These are phyloP conservation scores for Nasonia oneida DNA, from an alignment of 2,888 invertebrate genomes.

Conservation along the genomic window DNA sequence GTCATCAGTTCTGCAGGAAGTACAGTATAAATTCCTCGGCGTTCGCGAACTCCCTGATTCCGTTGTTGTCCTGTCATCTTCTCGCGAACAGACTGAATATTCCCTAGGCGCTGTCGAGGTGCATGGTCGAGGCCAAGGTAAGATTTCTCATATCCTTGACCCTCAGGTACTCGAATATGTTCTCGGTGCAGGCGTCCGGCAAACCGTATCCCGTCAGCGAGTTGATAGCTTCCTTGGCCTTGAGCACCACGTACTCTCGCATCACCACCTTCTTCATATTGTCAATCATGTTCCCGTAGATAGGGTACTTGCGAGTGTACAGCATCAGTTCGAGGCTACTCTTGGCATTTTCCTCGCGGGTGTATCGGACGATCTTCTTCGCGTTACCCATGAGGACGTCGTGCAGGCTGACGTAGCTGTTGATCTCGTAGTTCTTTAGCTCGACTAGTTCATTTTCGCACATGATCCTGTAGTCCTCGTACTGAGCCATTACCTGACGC, in stretches of 20 bases:
- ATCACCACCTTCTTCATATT: not conserved
- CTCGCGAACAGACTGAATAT: not conserved
- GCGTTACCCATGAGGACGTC: slow-evolving; percentile 8
- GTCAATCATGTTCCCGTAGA: slow-evolving; percentile 41
- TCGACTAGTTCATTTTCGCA: not conserved
- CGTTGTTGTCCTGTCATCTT: not conserved
- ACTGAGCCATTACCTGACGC: not conserved
- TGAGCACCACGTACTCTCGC: slow-evolving; percentile 15
- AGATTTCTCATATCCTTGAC: slow-evolving; percentile 29
- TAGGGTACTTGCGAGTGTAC: not conserved
- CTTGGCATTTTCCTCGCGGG: slow-evolving; percentile 4
- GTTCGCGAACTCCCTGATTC: not conserved
- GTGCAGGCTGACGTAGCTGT: slow-evolving; percentile 8
- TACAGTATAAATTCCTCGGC: not conserved
- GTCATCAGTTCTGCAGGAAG: slow-evolving; percentile 1
- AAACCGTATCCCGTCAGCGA: slow-evolving; percentile 7
- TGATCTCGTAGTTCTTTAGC: not conserved
- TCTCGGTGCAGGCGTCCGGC: slow-evolving; percentile 39
- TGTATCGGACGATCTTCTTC: slow-evolving; percentile 1
- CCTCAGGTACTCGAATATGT: slow-evolving; percentile 21
- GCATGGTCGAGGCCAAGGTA: not conserved
- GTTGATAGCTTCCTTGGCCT: slow-evolving; percentile 22
- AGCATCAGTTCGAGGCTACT: not conserved
- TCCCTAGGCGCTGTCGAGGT: not conserved
- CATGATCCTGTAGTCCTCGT: not conserved